A percentile compares a stretch with the other conserved stretches of the same genome.
phyloP scores from a whole-genome alignment of 30 jellyfish, hydroid and myxozoan genomes.

The Aurelia coerulea region DNA sequence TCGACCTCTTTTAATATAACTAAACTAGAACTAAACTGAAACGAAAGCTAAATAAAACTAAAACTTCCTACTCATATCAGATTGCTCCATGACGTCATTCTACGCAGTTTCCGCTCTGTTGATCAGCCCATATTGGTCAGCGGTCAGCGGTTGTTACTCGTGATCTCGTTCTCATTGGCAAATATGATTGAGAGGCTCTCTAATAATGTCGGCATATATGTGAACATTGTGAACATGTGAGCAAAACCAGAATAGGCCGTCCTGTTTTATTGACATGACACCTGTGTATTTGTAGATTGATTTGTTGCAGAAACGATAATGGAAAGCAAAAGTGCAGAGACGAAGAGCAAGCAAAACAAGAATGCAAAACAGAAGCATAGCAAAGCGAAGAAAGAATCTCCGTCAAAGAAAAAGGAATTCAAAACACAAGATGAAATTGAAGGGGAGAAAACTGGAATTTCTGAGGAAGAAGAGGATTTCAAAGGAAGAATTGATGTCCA shows the following conservation, averaged over 20 bases:
- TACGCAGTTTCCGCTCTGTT: too few species aligned
- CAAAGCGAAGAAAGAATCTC: slow-evolving; percentile 14
- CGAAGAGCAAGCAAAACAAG: neutral
- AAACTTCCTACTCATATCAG: too few species aligned
- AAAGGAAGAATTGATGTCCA: slow-evolving; percentile 80
- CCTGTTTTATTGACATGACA: too few species aligned
- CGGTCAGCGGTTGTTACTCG: neutral
- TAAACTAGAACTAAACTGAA: too few species aligned
- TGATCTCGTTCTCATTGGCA: neutral
- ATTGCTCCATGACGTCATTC: too few species aligned
- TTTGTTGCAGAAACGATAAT: neutral
- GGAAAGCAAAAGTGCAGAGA: neutral
- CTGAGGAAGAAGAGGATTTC: slow-evolving; percentile 36
- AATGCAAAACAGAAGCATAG: neutral
- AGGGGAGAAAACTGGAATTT: neutral
- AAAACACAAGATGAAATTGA: too few species aligned
- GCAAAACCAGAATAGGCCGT: neutral
- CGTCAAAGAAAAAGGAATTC: neutral
- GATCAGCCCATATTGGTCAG: too few species aligned
- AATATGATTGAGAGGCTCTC: neutral
- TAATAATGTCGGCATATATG: neutral
- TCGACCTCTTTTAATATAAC: too few species aligned
- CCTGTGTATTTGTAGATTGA: too few species aligned
- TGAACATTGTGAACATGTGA: neutral
- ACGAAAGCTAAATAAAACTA: too few species aligned